Evolutionary conservation across 1,140 invertebrate genomes (phyloP).

Genomic region (Pseudoatta argentina): DNA sequence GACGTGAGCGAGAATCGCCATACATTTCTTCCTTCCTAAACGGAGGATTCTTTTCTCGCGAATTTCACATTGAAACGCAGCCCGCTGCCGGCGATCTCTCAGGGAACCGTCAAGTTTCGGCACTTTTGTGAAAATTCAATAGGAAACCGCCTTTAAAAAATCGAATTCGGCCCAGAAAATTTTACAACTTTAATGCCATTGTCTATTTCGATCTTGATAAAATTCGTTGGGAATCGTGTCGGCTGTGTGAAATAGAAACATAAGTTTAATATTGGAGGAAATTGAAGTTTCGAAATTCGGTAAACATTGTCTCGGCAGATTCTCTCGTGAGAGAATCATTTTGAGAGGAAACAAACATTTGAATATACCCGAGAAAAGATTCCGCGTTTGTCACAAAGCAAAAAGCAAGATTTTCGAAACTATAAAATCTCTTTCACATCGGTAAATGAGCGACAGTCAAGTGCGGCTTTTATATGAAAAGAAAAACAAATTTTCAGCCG

Average conservation of each 20-base stretch:
- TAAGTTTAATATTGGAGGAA: background rate
- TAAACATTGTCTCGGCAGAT: background rate
- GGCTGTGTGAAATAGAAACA: background rate
- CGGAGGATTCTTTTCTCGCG: background rate
- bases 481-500: background rate
- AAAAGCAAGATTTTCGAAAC: background rate
- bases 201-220: background rate
- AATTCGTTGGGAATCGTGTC: background rate
- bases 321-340: background rate
- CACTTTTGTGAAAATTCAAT: background rate
- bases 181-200: constrained; percentile 6
- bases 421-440: constrained; percentile 15
- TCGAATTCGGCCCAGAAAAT: background rate
- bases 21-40: background rate
- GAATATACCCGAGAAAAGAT: background rate
- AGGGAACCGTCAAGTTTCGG: background rate
- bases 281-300: background rate
- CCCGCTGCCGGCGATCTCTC: background rate
- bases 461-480: background rate
- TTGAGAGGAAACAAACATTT: background rate
- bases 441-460: background rate
- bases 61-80: background rate
- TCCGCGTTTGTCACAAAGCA: background rate
- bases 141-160: background rate
- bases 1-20: background rate